These are phyloP conservation scores for Turdus rufiventris DNA, from an alignment of 2,113 vertebrate species.

Conservation along the genomic window DNA sequence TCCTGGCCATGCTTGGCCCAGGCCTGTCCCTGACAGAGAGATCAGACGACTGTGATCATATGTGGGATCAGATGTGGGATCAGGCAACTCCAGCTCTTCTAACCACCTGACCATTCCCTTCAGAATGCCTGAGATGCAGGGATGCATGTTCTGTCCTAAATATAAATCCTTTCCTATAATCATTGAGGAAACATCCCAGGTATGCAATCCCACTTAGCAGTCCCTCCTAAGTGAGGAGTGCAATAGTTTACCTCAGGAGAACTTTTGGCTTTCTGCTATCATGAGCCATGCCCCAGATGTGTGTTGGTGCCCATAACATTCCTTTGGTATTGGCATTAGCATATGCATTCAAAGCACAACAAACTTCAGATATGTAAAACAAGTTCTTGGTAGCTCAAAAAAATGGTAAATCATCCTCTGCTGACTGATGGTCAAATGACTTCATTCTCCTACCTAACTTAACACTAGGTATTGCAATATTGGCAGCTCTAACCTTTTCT, in stretches of 20 bases:
- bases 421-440: not conserved
- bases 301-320: not conserved
- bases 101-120: not conserved
- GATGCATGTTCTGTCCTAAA: not conserved
- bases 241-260: not conserved
- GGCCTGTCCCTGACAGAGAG: not conserved
- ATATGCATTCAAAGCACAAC: not conserved
- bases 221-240: not conserved
- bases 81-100: not conserved
- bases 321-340: not conserved
- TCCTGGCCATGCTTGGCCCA: not conserved
- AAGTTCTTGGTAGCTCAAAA: not conserved
- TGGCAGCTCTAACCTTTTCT: not conserved
- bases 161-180: slow-evolving; percentile 16
- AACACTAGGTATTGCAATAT: not conserved
- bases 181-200: not conserved
- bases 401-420: not conserved
- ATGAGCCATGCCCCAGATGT: rapidly evolving
- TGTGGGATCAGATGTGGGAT: not conserved
- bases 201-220: not conserved
- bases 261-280: not conserved
- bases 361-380: not conserved
- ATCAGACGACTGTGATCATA: not conserved
- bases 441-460: not conserved
- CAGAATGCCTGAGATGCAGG: not conserved